A percentile compares a stretch with the other conserved stretches of the same genome.
phyloP scores from a whole-genome alignment of 1,140 invertebrate species.

The Zaprionus davidi region DNA sequence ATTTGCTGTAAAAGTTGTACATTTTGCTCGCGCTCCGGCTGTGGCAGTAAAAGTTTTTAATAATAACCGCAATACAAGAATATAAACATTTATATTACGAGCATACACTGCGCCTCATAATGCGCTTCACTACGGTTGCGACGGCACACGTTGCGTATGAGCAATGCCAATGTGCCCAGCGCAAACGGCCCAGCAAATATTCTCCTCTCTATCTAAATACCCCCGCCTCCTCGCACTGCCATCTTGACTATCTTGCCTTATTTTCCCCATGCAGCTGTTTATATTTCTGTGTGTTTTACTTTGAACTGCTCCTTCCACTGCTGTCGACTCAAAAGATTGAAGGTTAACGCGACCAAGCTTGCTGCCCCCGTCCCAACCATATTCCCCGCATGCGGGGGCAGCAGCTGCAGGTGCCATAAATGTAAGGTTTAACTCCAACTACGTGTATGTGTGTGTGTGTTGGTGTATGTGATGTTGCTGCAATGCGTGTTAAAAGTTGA shows the following conservation, averaged over 20 bases:
- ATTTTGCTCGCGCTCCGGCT: conserved; percentile 27
- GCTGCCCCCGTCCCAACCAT: neutral
- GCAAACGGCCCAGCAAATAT: conserved; percentile 8
- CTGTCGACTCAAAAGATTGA: conserved; percentile 70
- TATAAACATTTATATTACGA: conserved; percentile 83
- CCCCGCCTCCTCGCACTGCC: neutral
- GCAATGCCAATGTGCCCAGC: conserved; percentile 39
- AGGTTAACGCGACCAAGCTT: conserved; percentile 58
- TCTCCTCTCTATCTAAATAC: neutral
- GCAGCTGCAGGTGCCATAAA: conserved; percentile 77
- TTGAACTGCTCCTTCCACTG: conserved; percentile 43
- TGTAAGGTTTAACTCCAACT: conserved; percentile 54
- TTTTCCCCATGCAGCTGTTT: conserved; percentile 41
- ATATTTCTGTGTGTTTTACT: conserved; percentile 60
- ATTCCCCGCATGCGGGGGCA: neutral
- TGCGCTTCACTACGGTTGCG: conserved; percentile 41
- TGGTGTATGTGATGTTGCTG: neutral
- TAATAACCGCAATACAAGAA: conserved; percentile 83
- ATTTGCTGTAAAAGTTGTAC: conserved; percentile 75
- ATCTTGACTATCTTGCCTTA: conserved; percentile 31
- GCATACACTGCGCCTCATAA: conserved; percentile 64
- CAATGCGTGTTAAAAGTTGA: conserved; percentile 37
- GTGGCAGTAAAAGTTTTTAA: conserved; percentile 79
- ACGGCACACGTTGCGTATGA: conserved; percentile 56
- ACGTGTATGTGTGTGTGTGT: conserved; percentile 10